A percentile compares a stretch with the other conserved stretches of the same genome.
Evolutionary conservation across 2,888 invertebrate species (phyloP).

Genomic region (Orchesella flavescens): DNA sequence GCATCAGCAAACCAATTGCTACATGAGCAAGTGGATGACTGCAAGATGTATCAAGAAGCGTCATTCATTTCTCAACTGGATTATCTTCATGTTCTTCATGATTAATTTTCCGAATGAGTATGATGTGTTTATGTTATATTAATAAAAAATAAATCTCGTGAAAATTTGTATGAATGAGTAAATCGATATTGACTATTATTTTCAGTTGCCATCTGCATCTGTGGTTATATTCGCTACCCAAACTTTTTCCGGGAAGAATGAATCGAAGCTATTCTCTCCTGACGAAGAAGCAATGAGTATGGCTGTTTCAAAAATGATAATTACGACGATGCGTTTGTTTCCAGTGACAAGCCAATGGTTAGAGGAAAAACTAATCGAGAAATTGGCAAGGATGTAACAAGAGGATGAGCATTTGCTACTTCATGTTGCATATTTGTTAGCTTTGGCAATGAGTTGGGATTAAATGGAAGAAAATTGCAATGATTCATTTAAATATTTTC

Average conservation of each 20-base stretch:
- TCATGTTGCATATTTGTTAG: not conserved
- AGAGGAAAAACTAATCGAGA: not conserved
- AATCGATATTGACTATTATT: no score
- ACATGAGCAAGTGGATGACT: not conserved
- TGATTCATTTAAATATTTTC: no score
- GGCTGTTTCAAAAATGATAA: conserved; percentile 26
- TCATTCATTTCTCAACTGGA: conserved; percentile 38
- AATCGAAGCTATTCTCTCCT: conserved; percentile 73
- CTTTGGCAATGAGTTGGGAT: not conserved
- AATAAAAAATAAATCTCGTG: no score
- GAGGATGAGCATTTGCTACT: not conserved
- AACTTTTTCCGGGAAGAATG: conserved; percentile 75
- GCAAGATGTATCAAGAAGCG: conserved; percentile 54
- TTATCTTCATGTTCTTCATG: conserved; percentile 47
- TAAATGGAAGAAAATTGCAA: not conserved
- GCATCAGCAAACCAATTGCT: not conserved
- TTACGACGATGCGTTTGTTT: not conserved
- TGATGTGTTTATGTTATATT: no score
- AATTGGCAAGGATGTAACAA: not conserved
- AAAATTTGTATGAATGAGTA: no score
- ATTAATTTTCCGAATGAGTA: conserved; percentile 59
- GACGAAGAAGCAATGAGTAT: conserved; percentile 72
- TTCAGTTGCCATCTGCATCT: conserved; percentile 75
- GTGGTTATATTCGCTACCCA: conserved; percentile 76
- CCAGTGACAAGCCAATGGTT: not conserved